A percentile compares a stretch with the other conserved stretches of the same genome.
phyloP scores from a whole-genome alignment of 2,888 invertebrate genomes.

The Pelosia muscerda region DNA sequence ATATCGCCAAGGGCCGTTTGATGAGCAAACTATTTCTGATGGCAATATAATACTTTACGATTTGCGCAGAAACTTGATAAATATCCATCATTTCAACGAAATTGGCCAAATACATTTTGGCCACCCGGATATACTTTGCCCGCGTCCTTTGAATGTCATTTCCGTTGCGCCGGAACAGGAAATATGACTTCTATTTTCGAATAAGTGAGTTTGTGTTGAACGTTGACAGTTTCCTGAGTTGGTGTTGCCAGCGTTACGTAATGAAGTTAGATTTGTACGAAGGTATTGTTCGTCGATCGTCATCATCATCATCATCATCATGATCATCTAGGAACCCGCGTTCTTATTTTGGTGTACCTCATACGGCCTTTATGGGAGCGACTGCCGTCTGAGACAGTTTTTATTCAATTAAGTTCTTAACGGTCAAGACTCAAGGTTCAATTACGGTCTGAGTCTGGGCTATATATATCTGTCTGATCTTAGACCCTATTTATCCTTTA shows the following conservation, averaged over 20 bases:
- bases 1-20: not conserved
- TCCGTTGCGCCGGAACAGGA: slow-evolving; percentile 38
- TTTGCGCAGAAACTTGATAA: slow-evolving; percentile 7
- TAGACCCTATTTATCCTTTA: no score
- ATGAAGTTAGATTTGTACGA: not conserved
- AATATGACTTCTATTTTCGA: slow-evolving; percentile 40
- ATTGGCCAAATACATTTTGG: slow-evolving; percentile 25
- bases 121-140: slow-evolving; percentile 30
- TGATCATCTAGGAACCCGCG: no score
- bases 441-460: no score
- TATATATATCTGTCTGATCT: no score
- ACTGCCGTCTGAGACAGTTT: no score
- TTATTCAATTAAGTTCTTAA: no score
- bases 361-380: no score
- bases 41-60: slow-evolving; percentile 6
- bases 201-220: slow-evolving; percentile 35
- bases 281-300: not conserved
- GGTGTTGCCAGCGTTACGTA: slow-evolving; percentile 7
- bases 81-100: not conserved
- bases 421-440: no score
- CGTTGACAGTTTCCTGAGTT: slow-evolving; percentile 21
- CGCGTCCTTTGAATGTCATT: slow-evolving; percentile 42
- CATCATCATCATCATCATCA: not conserved
- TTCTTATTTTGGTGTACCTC: no score
- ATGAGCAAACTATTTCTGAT: not conserved